Evolutionary conservation across 2,797 vertebrate species (phyloP), one percentile per base, ranked within the genome.

Genomic region (Enteromius argenteus): DNA sequence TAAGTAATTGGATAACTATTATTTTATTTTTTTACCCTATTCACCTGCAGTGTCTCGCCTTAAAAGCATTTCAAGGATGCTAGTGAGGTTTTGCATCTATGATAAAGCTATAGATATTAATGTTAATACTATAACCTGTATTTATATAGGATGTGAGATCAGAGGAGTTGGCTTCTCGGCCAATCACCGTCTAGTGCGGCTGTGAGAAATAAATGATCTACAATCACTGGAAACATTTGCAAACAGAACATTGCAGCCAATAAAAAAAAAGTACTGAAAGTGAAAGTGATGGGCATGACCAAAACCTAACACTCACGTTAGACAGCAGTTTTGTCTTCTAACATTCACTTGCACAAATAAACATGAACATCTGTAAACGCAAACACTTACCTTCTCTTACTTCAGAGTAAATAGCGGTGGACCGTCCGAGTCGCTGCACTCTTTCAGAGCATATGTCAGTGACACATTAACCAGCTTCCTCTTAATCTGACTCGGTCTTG

Each of bases 391-490:
- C 49, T 17, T 68, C 10, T 30, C 27, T 27, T 4, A 14, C 17
- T 21, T 19, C 39, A 37, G 17, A 56, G 62, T 23, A 66, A 83
- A 56, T 15, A 35, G 19, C 0, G 2, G 11, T 7, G 27, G 56
- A 23, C 9, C 1, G 10, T 51, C 13, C 13, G 32, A 64, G 51
- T 75, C 15, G 1, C 2, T 30, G 35, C 11, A 13, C 21, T 56
- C 10, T 9, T 2, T 27, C 46, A 68, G 13, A 53, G 30, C 21
- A 6, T 0, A 6, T 13, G 73, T 19, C 81, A 11, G 72, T 77
- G 37, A 69, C 27, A 23, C 42, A 81, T 81, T 73, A 73, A 62
- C 53, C 39, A 35, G 27, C 69, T 53, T 62, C 2, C 42, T 72
- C 6, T 72, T 10, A 10, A 2, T 32, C 10, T 7, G 35, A 30